phyloP scores from a whole-genome alignment of 1,140 invertebrate species.

The Orchesella cincta region DNA sequence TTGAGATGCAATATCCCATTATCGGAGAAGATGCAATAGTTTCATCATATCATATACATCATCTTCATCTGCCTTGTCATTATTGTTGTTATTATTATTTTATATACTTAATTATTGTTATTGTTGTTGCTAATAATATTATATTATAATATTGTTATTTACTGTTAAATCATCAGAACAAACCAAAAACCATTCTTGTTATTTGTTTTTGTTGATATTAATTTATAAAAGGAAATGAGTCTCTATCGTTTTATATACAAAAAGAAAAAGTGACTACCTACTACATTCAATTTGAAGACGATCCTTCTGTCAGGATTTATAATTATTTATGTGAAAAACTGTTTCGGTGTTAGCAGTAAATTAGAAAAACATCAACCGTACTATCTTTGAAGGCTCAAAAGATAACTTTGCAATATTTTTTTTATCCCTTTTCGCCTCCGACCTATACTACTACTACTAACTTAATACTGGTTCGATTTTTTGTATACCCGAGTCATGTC shows the following conservation, averaged over 20 bases:
- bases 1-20: not conserved
- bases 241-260: not conserved
- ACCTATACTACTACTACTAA: not conserved
- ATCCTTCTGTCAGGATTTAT: not conserved
- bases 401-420: too few relatives aligned
- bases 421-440: not conserved
- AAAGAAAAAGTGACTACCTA: too few relatives aligned
- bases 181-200: too few relatives aligned
- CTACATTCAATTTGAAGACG: too few relatives aligned
- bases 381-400: too few relatives aligned
- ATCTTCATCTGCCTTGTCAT: not conserved
- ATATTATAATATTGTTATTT: not conserved
- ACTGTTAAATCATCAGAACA: too few relatives aligned
- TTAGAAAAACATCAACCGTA: too few relatives aligned
- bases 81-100: slow-evolving; percentile 23
- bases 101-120: slow-evolving; percentile 12
- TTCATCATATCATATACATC: not conserved
- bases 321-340: not conserved
- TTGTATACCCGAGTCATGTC: not conserved
- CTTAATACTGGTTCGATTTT: not conserved
- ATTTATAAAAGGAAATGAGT: not conserved
- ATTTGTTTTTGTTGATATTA: not conserved
- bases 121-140: not conserved
- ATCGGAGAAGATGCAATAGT: slow-evolving; percentile 20
- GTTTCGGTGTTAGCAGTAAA: not conserved